A percentile compares a stretch with the other conserved stretches of the same genome.
These are phyloP conservation scores for Drosophila mayri DNA, from an alignment of 1,140 invertebrate species.

Conservation along the genomic window DNA sequence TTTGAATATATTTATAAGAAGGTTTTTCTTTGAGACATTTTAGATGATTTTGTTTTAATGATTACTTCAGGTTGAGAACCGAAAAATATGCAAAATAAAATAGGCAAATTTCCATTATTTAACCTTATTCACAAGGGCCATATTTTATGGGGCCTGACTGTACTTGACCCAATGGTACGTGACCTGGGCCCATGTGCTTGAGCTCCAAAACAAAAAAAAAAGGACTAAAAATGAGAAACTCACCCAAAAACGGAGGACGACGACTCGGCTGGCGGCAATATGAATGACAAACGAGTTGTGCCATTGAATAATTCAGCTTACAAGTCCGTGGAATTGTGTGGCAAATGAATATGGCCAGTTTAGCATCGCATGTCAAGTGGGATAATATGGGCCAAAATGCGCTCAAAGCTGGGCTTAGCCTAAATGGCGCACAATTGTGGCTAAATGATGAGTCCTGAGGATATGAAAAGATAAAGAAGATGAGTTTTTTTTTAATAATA, in stretches of 20 bases:
- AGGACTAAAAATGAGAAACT: not conserved
- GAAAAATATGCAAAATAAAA: no score
- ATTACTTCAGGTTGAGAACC: no score
- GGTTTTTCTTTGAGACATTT: no score
- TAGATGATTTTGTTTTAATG: no score
- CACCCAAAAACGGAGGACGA: not conserved
- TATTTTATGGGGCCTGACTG: not conserved
- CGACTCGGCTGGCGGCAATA: constrained; percentile 3
- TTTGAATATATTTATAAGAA: no score
- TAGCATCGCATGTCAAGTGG: constrained; percentile 5
- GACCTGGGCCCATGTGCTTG: constrained; percentile 16
- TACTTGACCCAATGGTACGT: constrained; percentile 17
- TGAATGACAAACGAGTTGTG: constrained; percentile 33
- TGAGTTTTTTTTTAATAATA: not conserved
- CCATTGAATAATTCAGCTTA: constrained; percentile 32
- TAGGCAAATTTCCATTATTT: no score
- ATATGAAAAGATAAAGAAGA: not conserved
- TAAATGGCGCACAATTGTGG: constrained; percentile 10
- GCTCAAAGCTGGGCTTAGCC: constrained; percentile 7
- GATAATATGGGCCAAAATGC: constrained; percentile 10
- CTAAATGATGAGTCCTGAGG: no score
- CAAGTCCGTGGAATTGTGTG: constrained; percentile 15
- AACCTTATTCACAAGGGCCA: not conserved
- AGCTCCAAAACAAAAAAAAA: not conserved
- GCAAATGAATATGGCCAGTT: constrained; percentile 25